These are phyloP conservation scores for Exaiptasia diaphana DNA, from an alignment of 64 coral and sea anemone species.

Conservation along the genomic window DNA sequence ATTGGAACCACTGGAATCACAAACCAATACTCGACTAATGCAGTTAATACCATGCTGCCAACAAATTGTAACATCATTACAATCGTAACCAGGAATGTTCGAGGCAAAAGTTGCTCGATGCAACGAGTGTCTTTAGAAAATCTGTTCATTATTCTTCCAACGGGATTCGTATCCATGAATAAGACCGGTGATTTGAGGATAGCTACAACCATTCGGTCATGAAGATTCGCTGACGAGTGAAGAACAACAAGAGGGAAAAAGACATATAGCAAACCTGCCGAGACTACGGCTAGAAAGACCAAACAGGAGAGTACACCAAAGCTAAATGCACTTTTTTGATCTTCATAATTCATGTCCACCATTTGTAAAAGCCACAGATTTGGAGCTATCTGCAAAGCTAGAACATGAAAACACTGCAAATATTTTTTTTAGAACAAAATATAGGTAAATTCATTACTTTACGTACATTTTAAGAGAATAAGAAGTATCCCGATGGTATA, in stretches of 20 bases:
- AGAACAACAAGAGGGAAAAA: slow-evolving; percentile 3
- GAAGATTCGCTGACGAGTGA: slow-evolving; percentile 47
- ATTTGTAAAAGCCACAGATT: slow-evolving; percentile 48
- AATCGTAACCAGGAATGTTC: slow-evolving; percentile 15
- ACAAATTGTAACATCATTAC: slow-evolving; percentile 5
- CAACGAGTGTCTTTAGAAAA: slow-evolving; percentile 64
- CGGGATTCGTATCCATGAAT: slow-evolving; percentile 58
- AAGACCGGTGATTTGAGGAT: slow-evolving; percentile 49
- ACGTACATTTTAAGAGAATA: background rate
- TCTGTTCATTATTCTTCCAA: slow-evolving; percentile 64
- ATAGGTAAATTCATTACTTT: background rate
- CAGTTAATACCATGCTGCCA: background rate
- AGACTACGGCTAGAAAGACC: slow-evolving; percentile 5
- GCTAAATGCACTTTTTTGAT: background rate
- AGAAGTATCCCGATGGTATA: background rate
- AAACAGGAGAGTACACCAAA: slow-evolving; percentile 33
- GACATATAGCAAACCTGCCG: background rate
- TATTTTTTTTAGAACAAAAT: background rate
- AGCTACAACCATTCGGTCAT: slow-evolving; percentile 45
- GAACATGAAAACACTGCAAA: too few species aligned
- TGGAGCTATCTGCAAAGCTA: slow-evolving; percentile 28
- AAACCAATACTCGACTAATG: slow-evolving; percentile 4
- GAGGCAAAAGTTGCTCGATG: slow-evolving; percentile 49
- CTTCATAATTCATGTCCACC: background rate
- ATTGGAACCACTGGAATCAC: background rate